These are phyloP conservation scores for Chrysolophus pictus DNA, from an alignment of 2,797 vertebrate genomes.

Conservation along the genomic window DNA sequence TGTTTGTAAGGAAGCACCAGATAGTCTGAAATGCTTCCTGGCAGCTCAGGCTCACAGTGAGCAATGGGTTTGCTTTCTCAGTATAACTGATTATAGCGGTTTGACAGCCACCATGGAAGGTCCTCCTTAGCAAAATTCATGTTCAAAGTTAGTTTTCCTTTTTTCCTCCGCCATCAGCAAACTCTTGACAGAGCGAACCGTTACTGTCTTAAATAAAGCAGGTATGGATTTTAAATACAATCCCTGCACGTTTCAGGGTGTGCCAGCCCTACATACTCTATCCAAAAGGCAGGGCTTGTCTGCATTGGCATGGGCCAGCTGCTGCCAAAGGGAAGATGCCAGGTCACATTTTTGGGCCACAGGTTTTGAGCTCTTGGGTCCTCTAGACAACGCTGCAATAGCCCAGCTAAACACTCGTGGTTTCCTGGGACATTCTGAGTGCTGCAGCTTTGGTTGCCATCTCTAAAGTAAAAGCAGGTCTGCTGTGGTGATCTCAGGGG, in stretches of 20 bases:
- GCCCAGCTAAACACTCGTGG: accelerated
- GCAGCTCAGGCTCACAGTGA: not conserved
- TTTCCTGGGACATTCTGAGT: not conserved
- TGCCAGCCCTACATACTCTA: not conserved
- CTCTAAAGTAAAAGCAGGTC: not conserved
- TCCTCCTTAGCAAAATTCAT: not conserved
- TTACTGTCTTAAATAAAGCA: not conserved
- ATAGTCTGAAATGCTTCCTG: not conserved
- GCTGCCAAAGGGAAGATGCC: not conserved
- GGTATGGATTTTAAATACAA: not conserved
- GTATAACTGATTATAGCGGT: not conserved
- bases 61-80: accelerated
- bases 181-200: not conserved
- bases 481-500: not conserved
- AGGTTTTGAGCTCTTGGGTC: not conserved
- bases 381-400: not conserved
- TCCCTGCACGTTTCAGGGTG: not conserved
- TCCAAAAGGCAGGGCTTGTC: too few relatives aligned
- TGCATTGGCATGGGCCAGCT: too few relatives aligned
- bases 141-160: not conserved
- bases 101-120: accelerated
- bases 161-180: not conserved
- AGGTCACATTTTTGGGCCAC: too few relatives aligned
- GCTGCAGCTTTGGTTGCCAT: not conserved
- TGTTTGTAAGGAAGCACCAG: accelerated